Evolutionary conservation across 2,797 vertebrate genomes (phyloP).

Genomic region (Acanthiza pusilla): DNA sequence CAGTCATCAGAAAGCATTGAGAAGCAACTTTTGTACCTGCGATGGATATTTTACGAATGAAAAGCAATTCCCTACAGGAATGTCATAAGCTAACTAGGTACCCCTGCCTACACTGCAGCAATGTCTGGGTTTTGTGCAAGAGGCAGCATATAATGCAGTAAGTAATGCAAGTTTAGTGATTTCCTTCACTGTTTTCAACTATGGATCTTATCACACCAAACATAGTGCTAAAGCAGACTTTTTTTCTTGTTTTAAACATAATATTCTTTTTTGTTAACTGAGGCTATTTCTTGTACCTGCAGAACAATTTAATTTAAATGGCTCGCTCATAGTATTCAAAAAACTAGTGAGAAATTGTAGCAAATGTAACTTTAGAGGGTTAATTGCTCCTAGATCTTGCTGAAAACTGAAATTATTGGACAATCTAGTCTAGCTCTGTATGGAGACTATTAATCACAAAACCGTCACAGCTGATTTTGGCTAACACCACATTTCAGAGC

Average conservation of each 20-base stretch:
- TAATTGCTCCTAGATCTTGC: neutral
- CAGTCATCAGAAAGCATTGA: neutral
- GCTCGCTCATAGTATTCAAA: neutral
- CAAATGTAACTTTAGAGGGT: neutral
- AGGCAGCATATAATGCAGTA: neutral
- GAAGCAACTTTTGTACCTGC: neutral
- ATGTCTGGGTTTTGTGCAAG: neutral
- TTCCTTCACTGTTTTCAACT: neutral
- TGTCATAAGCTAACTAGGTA: slow-evolving; percentile 55
- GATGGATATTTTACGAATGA: neutral
- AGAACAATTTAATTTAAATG: neutral
- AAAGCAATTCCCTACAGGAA: neutral
- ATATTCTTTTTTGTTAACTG: neutral
- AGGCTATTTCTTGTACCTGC: neutral
- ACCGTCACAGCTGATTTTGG: neutral
- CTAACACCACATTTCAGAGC: neutral
- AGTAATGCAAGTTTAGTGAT: neutral
- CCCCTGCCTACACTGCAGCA: neutral
- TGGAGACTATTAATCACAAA: neutral
- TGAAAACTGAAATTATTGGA: neutral
- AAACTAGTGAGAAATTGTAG: neutral
- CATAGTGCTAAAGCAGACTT: neutral
- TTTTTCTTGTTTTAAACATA: neutral
- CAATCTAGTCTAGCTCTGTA: neutral
- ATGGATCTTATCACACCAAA: neutral